These are phyloP conservation scores for Fistularia commersonii DNA, from an alignment of 2,797 vertebrate genomes.

Conservation along the genomic window DNA sequence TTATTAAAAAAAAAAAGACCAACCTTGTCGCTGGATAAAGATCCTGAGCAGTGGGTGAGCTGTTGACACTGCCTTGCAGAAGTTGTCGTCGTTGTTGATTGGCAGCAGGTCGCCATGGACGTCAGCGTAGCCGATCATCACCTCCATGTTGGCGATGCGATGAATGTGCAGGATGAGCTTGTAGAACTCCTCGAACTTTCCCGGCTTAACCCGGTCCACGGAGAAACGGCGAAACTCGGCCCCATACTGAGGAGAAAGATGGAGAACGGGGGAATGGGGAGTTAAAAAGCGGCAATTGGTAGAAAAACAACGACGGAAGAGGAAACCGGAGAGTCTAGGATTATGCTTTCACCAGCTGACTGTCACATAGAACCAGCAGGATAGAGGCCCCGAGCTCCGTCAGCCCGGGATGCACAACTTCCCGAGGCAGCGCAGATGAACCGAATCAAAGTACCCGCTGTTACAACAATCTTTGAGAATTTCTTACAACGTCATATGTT, in stretches of 20 bases:
- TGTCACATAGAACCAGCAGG: no score
- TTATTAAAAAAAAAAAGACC: no score
- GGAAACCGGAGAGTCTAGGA: no score
- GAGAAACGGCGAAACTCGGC: slow-evolving; percentile 97
- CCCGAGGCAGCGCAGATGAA: no score
- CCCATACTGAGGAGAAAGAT: slow-evolving; percentile 81
- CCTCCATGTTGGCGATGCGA: slow-evolving; percentile 88
- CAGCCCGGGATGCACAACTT: no score
- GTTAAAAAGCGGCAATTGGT: slow-evolving; percentile 2
- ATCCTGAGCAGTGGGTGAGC: slow-evolving; percentile 92
- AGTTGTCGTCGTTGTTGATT: slow-evolving; percentile 98
- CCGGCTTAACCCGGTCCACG: slow-evolving; percentile 89
- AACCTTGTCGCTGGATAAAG: slow-evolving; percentile 98
- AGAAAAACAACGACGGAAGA: slow-evolving; percentile 31
- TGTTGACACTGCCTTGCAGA: slow-evolving; percentile 93
- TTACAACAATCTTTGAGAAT: no score
- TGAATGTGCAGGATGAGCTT: slow-evolving; percentile 94
- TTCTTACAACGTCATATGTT: no score
- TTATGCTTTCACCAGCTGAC: no score
- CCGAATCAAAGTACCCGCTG: no score
- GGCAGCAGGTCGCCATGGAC: slow-evolving; percentile 95
- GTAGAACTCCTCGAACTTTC: slow-evolving; percentile 98
- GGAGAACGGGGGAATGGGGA: background rate
- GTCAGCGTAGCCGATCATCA: slow-evolving; percentile 95
- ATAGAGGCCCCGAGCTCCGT: no score